Evolutionary conservation across 1,140 invertebrate species (phyloP).

Genomic region (Drosophila baimaii): DNA sequence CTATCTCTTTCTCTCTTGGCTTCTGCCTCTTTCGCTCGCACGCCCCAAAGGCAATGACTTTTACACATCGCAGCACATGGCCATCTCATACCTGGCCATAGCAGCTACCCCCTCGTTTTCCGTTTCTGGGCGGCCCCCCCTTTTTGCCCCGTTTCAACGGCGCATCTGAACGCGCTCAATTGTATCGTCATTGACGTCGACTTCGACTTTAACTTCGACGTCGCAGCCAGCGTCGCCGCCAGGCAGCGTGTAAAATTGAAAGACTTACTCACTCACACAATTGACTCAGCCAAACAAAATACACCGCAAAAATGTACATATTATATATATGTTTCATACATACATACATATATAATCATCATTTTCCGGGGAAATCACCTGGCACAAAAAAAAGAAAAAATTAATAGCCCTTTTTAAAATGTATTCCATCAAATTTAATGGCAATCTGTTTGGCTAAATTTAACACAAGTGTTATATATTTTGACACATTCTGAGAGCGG

Average conservation of each 20-base stretch:
- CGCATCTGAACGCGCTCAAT: conserved; percentile 60
- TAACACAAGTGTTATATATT: not conserved
- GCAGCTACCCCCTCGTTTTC: conserved; percentile 13
- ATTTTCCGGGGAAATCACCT: conserved; percentile 2
- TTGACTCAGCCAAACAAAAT: conserved; percentile 48
- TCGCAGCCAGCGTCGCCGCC: conserved; percentile 6
- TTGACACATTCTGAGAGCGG: not conserved
- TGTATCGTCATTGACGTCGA: conserved; percentile 50
- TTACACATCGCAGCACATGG: conserved; percentile 80
- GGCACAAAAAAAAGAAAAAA: not conserved
- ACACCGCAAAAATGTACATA: conserved; percentile 25
- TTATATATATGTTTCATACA: too few relatives aligned
- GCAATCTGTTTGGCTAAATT: not conserved
- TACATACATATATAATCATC: not conserved
- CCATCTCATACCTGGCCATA: conserved; percentile 43
- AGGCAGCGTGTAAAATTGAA: conserved; percentile 66
- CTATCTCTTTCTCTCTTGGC: conserved; percentile 13
- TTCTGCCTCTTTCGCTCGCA: conserved; percentile 8
- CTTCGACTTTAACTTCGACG: conserved; percentile 3
- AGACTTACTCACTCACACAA: conserved; percentile 74
- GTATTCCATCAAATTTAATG: conserved; percentile 7
- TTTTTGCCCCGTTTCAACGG: conserved; percentile 24
- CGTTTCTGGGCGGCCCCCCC: not conserved
- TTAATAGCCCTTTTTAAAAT: conserved; percentile 1
- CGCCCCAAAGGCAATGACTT: conserved; percentile 71